Evolutionary conservation across 2,113 vertebrate species (phyloP).

Genomic region (Erythrocercus mccallii): DNA sequence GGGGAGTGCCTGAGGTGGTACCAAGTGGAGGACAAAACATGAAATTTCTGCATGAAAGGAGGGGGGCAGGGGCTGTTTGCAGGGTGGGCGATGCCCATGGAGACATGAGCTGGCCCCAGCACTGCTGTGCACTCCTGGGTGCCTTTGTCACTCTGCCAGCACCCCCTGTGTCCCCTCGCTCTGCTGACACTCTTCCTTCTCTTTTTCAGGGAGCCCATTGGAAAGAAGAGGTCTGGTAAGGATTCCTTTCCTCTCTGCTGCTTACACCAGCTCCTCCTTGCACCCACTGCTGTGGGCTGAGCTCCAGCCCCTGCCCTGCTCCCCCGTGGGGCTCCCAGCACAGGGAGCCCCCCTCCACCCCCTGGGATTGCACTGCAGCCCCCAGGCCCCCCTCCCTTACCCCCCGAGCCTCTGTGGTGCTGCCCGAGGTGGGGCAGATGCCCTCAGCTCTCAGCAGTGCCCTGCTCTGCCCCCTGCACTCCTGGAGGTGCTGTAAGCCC

Average conservation of each 20-base stretch:
- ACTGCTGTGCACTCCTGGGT: neutral
- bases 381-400: accelerated
- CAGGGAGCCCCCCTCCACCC: accelerated
- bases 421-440: neutral
- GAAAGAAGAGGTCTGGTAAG: constrained; percentile 96
- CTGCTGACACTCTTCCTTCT: constrained; percentile 15
- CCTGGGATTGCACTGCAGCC: neutral
- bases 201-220: constrained; percentile 86
- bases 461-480: neutral
- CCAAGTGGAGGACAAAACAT: neutral
- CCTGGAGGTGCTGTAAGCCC: neutral
- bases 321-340: accelerated
- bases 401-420: accelerated
- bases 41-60: neutral
- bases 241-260: neutral
- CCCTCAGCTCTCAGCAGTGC: neutral
- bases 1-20: neutral
- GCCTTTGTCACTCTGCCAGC: neutral
- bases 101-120: neutral
- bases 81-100: neutral
- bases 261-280: neutral
- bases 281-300: neutral
- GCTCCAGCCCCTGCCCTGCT: neutral
- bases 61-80: neutral
- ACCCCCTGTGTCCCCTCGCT: neutral